Percentiles rank a stretch among this genome's conserved stretches.
Conservation (phyloP, 2,888 invertebrate species). For the Ophraella communa region DNA sequence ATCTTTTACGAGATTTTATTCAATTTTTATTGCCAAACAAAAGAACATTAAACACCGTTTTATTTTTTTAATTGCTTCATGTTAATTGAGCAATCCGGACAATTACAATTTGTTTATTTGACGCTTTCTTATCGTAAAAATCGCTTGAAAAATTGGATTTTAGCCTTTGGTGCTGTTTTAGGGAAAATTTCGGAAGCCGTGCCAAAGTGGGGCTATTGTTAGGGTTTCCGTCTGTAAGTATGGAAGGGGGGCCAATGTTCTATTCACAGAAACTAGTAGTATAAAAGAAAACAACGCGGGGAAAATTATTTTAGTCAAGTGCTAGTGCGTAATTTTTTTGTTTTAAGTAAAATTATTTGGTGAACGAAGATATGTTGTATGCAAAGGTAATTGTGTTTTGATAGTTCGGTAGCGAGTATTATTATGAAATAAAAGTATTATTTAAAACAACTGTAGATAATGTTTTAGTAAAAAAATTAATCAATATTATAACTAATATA, state of each 20-base stretch:
- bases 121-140: background rate
- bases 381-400: constrained; percentile 44
- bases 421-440: no score
- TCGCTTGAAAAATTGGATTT: background rate
- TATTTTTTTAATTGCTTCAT: background rate
- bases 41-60: background rate
- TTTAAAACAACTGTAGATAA: no score
- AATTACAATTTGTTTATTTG: background rate
- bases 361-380: constrained; percentile 37
- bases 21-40: constrained; percentile 4
- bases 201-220: constrained; percentile 40
- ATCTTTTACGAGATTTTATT: no score
- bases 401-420: no score
- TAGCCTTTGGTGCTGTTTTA: background rate
- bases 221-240: constrained; percentile 42
- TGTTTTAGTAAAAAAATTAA: no score
- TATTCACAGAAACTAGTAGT: constrained; percentile 49
- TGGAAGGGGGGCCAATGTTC: constrained; percentile 43
- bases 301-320: constrained; percentile 44
- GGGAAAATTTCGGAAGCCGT: constrained; percentile 15
- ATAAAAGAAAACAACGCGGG: constrained; percentile 51
- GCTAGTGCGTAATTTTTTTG: constrained; percentile 33
- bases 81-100: background rate
- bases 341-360: constrained; percentile 35
- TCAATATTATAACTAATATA: no score